A percentile compares a stretch with the other conserved stretches of the same genome.
phyloP scores from a whole-genome alignment of 1,140 invertebrate species.

The Diploscapter pachys region DNA sequence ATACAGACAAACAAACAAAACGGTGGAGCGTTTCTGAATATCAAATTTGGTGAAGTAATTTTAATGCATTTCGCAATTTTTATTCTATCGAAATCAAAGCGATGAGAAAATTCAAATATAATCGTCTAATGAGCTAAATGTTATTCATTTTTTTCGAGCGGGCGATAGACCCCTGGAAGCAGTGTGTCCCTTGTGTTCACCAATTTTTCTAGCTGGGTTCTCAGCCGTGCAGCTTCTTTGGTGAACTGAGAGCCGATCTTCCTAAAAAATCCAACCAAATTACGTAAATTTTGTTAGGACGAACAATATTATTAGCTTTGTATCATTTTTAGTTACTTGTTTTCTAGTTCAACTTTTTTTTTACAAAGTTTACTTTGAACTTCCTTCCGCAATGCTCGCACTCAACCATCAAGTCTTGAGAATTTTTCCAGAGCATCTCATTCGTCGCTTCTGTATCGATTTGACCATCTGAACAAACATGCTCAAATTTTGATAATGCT shows the following conservation, averaged over 20 bases:
- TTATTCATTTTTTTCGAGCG: too few relatives aligned
- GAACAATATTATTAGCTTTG: neutral
- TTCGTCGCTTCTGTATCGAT: constrained; percentile 64
- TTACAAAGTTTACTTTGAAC: constrained; percentile 21
- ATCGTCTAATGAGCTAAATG: too few relatives aligned
- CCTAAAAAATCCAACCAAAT: constrained; percentile 63
- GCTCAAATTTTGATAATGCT: constrained; percentile 1
- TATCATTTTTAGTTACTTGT: neutral
- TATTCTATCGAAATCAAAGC: too few relatives aligned
- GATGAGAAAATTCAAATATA: too few relatives aligned
- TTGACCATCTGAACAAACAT: constrained; percentile 35
- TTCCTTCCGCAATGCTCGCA: constrained; percentile 67
- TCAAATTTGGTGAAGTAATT: too few relatives aligned
- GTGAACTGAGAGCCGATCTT: constrained; percentile 70
- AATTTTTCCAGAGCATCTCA: constrained; percentile 66
- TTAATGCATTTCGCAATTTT: too few relatives aligned
- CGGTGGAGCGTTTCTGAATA: too few relatives aligned
- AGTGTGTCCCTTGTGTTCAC: neutral
- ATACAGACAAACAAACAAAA: too few relatives aligned
- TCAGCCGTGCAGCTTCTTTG: constrained; percentile 66
- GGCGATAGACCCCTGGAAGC: too few relatives aligned
- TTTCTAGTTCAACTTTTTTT: neutral
- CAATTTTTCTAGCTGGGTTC: constrained; percentile 45
- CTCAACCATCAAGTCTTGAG: constrained; percentile 67
- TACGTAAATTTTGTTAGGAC: neutral